Evolutionary conservation across 1,140 invertebrate genomes (phyloP).

Genomic region (Drosophila serrata): DNA sequence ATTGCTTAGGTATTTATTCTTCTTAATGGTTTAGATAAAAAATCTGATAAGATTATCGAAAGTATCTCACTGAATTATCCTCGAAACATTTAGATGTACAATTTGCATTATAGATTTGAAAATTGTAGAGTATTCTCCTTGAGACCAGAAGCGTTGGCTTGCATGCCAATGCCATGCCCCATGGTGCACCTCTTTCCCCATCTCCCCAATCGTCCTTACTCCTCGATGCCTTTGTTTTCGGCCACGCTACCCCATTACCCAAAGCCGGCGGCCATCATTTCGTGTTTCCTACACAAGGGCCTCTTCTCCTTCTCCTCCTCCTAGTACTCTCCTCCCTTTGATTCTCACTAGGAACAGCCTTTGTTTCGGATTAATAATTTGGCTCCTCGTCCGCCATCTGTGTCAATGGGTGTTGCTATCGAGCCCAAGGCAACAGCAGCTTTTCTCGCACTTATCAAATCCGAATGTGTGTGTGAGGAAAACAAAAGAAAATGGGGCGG

Average conservation of each 20-base stretch:
- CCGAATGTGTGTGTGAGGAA: slow-evolving; percentile 15
- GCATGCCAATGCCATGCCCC: slow-evolving; percentile 6
- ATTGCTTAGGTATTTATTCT: not conserved
- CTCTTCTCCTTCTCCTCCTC: not conserved
- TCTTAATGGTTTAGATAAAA: not conserved
- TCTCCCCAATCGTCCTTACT: slow-evolving; percentile 6
- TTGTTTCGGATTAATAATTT: slow-evolving; percentile 68
- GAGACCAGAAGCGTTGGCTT: not conserved
- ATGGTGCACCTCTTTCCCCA: slow-evolving; percentile 3
- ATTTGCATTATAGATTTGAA: not conserved
- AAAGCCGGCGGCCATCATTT: slow-evolving; percentile 56
- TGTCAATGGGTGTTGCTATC: slow-evolving; percentile 65
- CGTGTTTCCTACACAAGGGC: slow-evolving; percentile 32
- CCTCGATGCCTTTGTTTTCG: slow-evolving; percentile 32
- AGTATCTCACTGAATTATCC: not conserved
- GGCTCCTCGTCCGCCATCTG: slow-evolving; percentile 69
- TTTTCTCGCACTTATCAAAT: slow-evolving; percentile 63
- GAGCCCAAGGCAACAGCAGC: slow-evolving; percentile 72
- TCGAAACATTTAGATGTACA: not conserved
- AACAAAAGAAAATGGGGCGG: slow-evolving; percentile 21
- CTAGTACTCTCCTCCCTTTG: not conserved
- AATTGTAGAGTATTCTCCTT: not conserved
- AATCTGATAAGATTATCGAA: not conserved
- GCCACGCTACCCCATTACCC: slow-evolving; percentile 53
- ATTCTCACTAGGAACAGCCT: slow-evolving; percentile 35